phyloP scores from a whole-genome alignment of 2,797 vertebrate species.

The Acrossocheilus wenchowensis region DNA sequence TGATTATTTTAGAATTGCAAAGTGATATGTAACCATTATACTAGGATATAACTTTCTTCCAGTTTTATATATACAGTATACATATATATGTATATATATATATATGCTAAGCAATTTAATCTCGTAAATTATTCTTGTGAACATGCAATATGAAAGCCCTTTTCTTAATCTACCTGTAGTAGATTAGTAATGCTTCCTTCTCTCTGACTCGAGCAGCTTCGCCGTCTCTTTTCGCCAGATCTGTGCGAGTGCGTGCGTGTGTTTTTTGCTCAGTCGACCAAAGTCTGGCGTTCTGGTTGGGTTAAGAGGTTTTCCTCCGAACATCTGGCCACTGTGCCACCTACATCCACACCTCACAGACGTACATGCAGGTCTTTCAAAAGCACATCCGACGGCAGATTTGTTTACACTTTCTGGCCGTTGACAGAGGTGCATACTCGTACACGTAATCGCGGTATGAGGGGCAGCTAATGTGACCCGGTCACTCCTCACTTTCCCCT shows the following conservation, averaged over 20 bases:
- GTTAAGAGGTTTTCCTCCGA: conserved; percentile 59
- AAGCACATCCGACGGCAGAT: conserved; percentile 41
- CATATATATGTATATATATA: conserved; percentile 77
- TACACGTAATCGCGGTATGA: conserved; percentile 44
- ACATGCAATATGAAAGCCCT: conserved; percentile 81
- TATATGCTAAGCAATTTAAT: conserved; percentile 81
- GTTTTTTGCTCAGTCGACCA: conserved; percentile 45
- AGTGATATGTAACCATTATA: conserved; percentile 78
- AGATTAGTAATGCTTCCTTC: conserved; percentile 72
- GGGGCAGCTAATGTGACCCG: conserved; percentile 59
- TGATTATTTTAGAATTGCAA: conserved; percentile 83
- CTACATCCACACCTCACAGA: conserved; percentile 28
- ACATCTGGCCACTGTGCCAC: conserved; percentile 65
- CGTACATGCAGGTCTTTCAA: conserved; percentile 23
- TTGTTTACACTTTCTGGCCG: conserved; percentile 28
- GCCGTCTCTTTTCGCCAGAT: conserved; percentile 64
- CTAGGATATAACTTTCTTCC: conserved; percentile 83
- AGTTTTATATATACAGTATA: conserved; percentile 79
- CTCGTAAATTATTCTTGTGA: conserved; percentile 72
- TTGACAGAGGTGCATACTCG: conserved; percentile 40
- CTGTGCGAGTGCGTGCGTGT: not conserved
- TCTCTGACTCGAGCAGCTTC: conserved; percentile 63
- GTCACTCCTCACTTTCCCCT: conserved; percentile 34
- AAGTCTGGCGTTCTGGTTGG: conserved; percentile 54
- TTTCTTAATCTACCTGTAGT: conserved; percentile 73